phyloP scores from a whole-genome alignment of 2,797 vertebrate species.

The Prionace glauca region DNA sequence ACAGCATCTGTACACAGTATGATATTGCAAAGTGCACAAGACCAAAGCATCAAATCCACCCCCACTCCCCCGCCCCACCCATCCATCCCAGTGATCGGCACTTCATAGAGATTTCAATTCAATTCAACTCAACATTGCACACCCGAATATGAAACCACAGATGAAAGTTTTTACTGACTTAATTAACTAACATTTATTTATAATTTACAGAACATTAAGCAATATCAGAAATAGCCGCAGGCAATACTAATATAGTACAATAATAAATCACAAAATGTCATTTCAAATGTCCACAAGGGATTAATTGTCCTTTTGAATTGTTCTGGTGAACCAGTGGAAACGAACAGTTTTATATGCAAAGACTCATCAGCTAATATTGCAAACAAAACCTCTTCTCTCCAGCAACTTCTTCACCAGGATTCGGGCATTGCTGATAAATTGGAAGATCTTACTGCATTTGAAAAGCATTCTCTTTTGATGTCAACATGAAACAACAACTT shows the following conservation, averaged over 20 bases:
- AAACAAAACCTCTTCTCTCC: background rate
- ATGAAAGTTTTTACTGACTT: slow-evolving; percentile 22
- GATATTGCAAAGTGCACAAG: background rate
- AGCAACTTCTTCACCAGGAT: background rate
- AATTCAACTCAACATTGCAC: background rate
- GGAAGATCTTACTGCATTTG: background rate
- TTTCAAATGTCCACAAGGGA: background rate
- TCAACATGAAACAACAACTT: background rate
- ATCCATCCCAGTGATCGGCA: background rate
- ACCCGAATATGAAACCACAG: background rate
- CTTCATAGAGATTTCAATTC: background rate
- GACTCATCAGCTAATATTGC: background rate
- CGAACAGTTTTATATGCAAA: background rate
- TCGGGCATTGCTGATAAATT: background rate
- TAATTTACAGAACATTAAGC: slow-evolving; percentile 10
- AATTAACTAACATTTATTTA: slow-evolving; percentile 18
- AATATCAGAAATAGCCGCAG: background rate
- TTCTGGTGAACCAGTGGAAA: background rate
- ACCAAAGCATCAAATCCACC: background rate
- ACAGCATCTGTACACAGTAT: background rate
- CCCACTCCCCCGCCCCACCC: too few species aligned
- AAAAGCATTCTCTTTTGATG: background rate
- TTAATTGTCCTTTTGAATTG: background rate
- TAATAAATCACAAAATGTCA: slow-evolving; percentile 16
- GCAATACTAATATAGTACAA: background rate